These are phyloP conservation scores for Isaurus tuberculatus DNA, from an alignment of 92 coral and sea anemone genomes.

Conservation along the genomic window DNA sequence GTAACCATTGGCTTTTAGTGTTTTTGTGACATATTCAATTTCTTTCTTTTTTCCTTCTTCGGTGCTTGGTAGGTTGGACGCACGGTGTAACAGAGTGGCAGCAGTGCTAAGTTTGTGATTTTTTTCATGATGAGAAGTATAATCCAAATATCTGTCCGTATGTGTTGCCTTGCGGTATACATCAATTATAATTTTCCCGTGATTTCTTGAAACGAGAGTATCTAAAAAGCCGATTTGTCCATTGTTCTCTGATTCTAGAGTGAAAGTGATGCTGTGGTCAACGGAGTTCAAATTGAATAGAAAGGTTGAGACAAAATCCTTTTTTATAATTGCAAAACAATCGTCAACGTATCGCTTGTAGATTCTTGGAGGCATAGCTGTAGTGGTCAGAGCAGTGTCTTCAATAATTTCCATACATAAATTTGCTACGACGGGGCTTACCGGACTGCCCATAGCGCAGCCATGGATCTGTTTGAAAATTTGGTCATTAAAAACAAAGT, in stretches of 20 bases:
- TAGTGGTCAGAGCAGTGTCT: conserved; percentile 22
- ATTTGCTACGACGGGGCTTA: conserved; percentile 53
- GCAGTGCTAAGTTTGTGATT: neutral
- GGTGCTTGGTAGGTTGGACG: conserved; percentile 8
- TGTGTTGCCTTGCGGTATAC: neutral
- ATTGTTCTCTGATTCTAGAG: conserved; percentile 33
- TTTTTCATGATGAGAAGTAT: conserved; percentile 30
- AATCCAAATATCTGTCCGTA: conserved; percentile 31
- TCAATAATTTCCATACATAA: conserved; percentile 57
- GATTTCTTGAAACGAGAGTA: conserved; percentile 33
- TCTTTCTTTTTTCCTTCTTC: neutral
- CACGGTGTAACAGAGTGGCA: conserved; percentile 23
- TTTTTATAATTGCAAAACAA: neutral
- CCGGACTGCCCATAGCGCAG: conserved; percentile 61
- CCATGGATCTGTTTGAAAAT: conserved; percentile 43
- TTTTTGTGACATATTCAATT: neutral
- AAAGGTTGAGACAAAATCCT: conserved; percentile 25
- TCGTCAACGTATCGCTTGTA: conserved; percentile 54
- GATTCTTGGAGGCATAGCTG: conserved; percentile 36
- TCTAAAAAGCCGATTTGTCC: conserved; percentile 47
- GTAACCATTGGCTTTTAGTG: neutral
- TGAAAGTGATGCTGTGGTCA: conserved; percentile 30
- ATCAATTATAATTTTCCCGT: conserved; percentile 13
- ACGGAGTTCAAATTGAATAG: conserved; percentile 20
- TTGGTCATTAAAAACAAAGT: conserved; percentile 35